phyloP scores from a whole-genome alignment of 1,140 invertebrate species.

The Sminthurinus signatus region DNA sequence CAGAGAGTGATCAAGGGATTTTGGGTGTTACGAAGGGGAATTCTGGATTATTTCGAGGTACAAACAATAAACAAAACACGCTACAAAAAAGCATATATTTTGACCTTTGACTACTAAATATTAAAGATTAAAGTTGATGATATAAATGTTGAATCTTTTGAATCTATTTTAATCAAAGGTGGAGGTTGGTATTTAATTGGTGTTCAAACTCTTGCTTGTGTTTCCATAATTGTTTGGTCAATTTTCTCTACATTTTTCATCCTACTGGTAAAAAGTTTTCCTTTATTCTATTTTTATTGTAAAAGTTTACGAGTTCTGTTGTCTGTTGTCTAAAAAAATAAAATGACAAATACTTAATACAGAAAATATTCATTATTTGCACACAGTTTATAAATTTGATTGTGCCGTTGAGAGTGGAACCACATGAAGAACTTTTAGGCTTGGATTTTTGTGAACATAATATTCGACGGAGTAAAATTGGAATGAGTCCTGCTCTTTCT shows the following conservation, averaged over 20 bases:
- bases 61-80: too few relatives aligned
- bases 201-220: conserved; percentile 62
- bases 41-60: conserved; percentile 70
- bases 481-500: background rate
- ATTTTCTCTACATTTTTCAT: conserved; percentile 59
- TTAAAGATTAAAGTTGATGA: too few relatives aligned
- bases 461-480: background rate
- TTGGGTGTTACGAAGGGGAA: conserved; percentile 68
- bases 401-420: background rate
- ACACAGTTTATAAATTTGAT: conserved; percentile 8
- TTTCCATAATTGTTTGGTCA: conserved; percentile 68
- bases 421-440: conserved; percentile 4
- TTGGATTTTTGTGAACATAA: conserved; percentile 9
- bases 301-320: too few relatives aligned
- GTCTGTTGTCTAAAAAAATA: too few relatives aligned
- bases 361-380: too few relatives aligned
- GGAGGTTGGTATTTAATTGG: conserved; percentile 80
- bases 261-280: conserved; percentile 59
- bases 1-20: conserved; percentile 65
- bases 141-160: too few relatives aligned
- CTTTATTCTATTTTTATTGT: too few relatives aligned
- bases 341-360: too few relatives aligned
- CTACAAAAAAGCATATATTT: background rate
- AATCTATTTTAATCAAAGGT: too few relatives aligned
- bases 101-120: too few relatives aligned